Base-by-base conservation (phyloP, 2,888 invertebrate species). In the Nomada hirtipes region DNA sequence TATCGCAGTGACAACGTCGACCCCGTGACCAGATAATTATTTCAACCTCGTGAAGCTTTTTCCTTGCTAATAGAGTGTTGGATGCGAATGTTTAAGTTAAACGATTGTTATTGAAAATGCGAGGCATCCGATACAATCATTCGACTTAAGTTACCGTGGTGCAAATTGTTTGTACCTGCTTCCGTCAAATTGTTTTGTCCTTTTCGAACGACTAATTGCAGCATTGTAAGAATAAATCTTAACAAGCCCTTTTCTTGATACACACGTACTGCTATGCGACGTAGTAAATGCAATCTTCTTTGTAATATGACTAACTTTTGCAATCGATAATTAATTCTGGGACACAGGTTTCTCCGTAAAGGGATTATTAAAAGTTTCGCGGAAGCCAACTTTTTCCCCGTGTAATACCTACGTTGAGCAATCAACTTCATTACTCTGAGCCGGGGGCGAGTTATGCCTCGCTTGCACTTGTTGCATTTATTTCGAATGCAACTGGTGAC, bases 391-490 rank as follows among this genome's bases (percentile, higher is more conserved):
- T 26, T 13, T 15, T 26, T 13, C 7, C 26, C 15, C 26, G 1
- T 57, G 10, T 4, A 26, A 29, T 26, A 23, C 4, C 15, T 3
- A 2, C 11, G 47, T 15, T 47, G 47, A 47, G 11, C 47, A 13
- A 23, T 23, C 13, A 20, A 57, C 20, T 0, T 11, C 29, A 36
- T n/a, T 29, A 20, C 11, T 64, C 44, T 44, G 20, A 69, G 50
- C 11, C 13, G 9, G 42, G 23, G 47, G n/a, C 13, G 29, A 20
- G 23, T 42, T 29, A 59, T 63, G 52, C 61, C 55, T 29, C 18
- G 15, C 36, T 42, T 71, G 67, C 71, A 80, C 79, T 80, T 80
- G 79, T 80, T 80, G 79, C 79, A 80, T 78, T 71, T 26, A 55
- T 60, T 15, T 42, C 11, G 63, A 76, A 70, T 76, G 76, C 78